Evolutionary conservation across 2,888 invertebrate genomes (phyloP), one percentile per base, ranked within the genome.

Genomic region (Ischnus inquisitorius): DNA sequence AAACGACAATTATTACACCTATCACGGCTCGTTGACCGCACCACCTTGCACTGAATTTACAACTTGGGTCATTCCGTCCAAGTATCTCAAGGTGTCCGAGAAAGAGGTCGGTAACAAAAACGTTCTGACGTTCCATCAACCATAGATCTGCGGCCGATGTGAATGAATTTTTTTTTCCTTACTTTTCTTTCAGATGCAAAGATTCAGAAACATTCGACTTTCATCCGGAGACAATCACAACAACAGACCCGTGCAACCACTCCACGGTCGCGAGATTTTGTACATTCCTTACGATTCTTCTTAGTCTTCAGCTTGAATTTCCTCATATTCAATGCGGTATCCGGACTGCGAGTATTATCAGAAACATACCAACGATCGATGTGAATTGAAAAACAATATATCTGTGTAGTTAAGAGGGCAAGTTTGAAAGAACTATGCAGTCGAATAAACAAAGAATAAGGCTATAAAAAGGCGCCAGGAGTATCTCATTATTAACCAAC

Each of bases 1-100:
- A 14, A 57, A 85, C 12, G 85, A 82, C 39, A 83, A 85, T 60
- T 88, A 86, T 16, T 72, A 83, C 93, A 94, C 94, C 1, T 95
- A 95, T 87, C 90, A 91, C 43, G 95, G 95, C 1, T 95, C 95
- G 0, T 89, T 95, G 79, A 95, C 95, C 25, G 95, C 95, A 4
- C 95, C 95, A 6, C 95, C 95, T 3, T 92, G 92, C 79, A 86
- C 65, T 82, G 95, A 95, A 91, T 94, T 94, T 67, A 95, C 95
- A 54, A 94, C 93, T 78, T 95, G 95, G 95, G 92, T 95, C 57
- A 92, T 95, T 3, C 94, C 94, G 84, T 90, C 93, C 62, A 90
- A 93, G 10, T 34, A 12, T 39, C 60, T 62, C 14, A 39, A 64
- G 0, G 46, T 76, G 2, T 12, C 71, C 0, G 51, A 51, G 16